phyloP scores from a whole-genome alignment of 2,888 invertebrate genomes.

The Pherbina coryleti region DNA sequence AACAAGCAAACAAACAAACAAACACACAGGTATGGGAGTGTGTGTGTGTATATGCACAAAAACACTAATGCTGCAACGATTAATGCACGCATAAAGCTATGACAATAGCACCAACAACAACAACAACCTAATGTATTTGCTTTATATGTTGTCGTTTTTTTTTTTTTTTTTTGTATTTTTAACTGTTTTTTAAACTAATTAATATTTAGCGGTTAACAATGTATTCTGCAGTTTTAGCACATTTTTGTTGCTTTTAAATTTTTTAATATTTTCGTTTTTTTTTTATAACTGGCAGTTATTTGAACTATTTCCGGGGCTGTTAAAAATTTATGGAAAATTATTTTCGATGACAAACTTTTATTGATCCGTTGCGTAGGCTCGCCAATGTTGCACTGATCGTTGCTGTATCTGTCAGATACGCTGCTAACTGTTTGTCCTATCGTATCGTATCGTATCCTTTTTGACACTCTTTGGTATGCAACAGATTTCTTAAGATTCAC shows the following conservation, averaged over 20 bases:
- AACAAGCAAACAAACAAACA: background rate
- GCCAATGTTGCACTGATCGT: constrained; percentile 56
- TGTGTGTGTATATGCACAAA: background rate
- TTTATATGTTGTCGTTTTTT: constrained; percentile 39
- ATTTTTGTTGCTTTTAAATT: constrained; percentile 27
- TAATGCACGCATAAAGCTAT: background rate
- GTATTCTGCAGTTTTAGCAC: constrained; percentile 13
- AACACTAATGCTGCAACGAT: background rate
- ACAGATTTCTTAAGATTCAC: constrained; percentile 16
- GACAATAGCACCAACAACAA: constrained; percentile 12
- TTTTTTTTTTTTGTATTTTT: constrained; percentile 46
- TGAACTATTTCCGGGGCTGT: too few species aligned
- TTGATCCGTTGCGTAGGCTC: constrained; percentile 18
- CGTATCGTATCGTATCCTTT: background rate
- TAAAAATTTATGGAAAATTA: background rate
- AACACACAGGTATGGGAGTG: background rate
- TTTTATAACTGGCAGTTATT: background rate
- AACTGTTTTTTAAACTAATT: constrained; percentile 59
- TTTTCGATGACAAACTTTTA: constrained; percentile 34
- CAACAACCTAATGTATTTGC: constrained; percentile 1
- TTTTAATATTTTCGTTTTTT: constrained; percentile 37
- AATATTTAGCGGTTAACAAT: constrained; percentile 62
- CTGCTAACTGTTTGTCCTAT: background rate
- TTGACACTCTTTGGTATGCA: background rate
- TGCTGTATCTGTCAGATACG: constrained; percentile 28